Base-by-base conservation (phyloP, 2,113 vertebrate species). In the Protomyctophum bolini region DNA sequence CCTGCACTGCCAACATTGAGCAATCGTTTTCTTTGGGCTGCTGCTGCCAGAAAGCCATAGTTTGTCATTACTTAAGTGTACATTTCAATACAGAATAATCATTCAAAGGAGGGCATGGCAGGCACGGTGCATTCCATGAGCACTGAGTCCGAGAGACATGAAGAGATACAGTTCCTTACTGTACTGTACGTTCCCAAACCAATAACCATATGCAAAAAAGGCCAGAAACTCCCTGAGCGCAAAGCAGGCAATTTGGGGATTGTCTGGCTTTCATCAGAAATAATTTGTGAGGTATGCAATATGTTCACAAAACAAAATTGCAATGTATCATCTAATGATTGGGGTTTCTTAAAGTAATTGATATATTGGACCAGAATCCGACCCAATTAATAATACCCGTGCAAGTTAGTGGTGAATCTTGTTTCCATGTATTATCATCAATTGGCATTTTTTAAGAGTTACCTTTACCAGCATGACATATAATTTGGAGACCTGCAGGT, bases 241-340 rank as follows among this genome's bases (percentile, higher is more conserved):
- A 58, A 58, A 58, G 57, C 14, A 10, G 6, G 57, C 21, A 58
- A 58, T 58, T 58, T 29, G 7, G 57, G 15, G 57, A 58, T 29
- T 58, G 57, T 58, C 57, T 28, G 15, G 15, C 57, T 58, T 58
- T 58, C 57, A 58, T 58, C 21, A 28, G 57, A 29, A 28, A 58
- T 54, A 28, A 58, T 54, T 54, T 54, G 52, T 12, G 11, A 11
- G 52, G 52, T 54, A 12, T 54, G 52, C 52, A 54, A 12, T 54
- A 54, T 12, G 12, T 54, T 54, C 52, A 4, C 10, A 54, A 12
- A 54, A 12, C 12, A n/a, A 54, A 54, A 12, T 54, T 12, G 14
- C 12, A 54, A 54, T 54, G 52, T 6, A 54, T 54, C 57, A 58
- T 58, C 21, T 28, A 7, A 58, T 58, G 57, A 10, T 28, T 28